These are phyloP conservation scores for Idaea dimidiata DNA, from an alignment of 2,888 invertebrate genomes.

Conservation along the genomic window DNA sequence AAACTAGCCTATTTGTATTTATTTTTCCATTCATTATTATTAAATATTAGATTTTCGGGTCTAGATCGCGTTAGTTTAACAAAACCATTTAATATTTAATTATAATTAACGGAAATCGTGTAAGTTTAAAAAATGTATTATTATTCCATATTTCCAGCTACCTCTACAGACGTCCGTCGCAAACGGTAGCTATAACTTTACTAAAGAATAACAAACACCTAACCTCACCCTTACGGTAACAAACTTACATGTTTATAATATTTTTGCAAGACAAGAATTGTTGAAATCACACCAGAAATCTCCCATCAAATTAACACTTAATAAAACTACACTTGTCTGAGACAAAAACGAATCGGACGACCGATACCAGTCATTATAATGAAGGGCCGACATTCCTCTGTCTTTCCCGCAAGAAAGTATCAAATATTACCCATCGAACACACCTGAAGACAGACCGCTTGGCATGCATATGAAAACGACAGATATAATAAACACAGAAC, in stretches of 20 bases:
- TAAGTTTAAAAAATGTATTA: no score
- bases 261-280: not conserved
- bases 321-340: slow-evolving; percentile 32
- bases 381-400: slow-evolving; percentile 49
- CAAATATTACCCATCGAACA: slow-evolving; percentile 76
- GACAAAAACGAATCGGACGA: slow-evolving; percentile 40
- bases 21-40: no score
- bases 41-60: no score
- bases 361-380: slow-evolving; percentile 46
- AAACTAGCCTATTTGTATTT: no score
- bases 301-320: slow-evolving; percentile 44
- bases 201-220: no score
- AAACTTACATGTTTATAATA: not conserved
- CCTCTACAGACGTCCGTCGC: no score
- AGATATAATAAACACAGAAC: slow-evolving; percentile 44
- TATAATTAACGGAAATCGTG: no score
- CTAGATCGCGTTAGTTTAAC: no score
- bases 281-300: not conserved
- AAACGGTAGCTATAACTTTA: no score
- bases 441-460: slow-evolving; percentile 70
- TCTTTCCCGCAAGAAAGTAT: slow-evolving; percentile 73
- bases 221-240: no score
- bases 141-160: no score
- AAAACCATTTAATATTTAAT: no score
- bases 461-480: slow-evolving; percentile 74